Conservation (phyloP, 1,140 invertebrate genomes). For the Zaprionus capensis region DNA sequence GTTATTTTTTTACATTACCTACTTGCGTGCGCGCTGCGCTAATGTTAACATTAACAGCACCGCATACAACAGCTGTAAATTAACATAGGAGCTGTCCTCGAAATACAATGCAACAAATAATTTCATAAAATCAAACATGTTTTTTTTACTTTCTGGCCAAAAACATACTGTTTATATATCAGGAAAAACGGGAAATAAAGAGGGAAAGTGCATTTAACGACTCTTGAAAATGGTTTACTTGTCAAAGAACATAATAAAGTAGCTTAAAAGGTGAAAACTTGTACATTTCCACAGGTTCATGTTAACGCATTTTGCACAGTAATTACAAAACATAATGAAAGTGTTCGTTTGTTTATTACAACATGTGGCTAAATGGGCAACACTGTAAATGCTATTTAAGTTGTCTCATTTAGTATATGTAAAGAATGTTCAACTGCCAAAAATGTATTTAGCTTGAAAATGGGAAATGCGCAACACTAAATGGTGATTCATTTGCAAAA, state of each 20-base stretch:
- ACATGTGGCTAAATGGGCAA: no score
- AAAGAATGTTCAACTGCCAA: neutral
- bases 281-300: neutral
- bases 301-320: neutral
- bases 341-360: neutral
- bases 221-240: neutral
- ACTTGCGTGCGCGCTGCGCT: conserved; percentile 11
- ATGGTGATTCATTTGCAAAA: no score
- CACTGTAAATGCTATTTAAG: no score
- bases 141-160: conserved; percentile 11
- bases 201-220: neutral
- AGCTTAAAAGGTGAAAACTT: neutral
- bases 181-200: neutral
- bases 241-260: neutral
- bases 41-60: conserved; percentile 27
- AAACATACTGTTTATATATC: neutral
- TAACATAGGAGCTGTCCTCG: conserved; percentile 23
- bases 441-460: neutral
- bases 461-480: neutral
- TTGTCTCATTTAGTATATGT: no score
- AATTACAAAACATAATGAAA: neutral
- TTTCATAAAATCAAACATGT: conserved; percentile 34
- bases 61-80: conserved; percentile 9
- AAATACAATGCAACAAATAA: conserved; percentile 68
- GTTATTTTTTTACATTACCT: conserved; percentile 57